Percentiles rank a stretch among this genome's conserved stretches.
These are phyloP conservation scores for Orchestes rusci DNA, from an alignment of 2,888 invertebrate species.

Conservation along the genomic window DNA sequence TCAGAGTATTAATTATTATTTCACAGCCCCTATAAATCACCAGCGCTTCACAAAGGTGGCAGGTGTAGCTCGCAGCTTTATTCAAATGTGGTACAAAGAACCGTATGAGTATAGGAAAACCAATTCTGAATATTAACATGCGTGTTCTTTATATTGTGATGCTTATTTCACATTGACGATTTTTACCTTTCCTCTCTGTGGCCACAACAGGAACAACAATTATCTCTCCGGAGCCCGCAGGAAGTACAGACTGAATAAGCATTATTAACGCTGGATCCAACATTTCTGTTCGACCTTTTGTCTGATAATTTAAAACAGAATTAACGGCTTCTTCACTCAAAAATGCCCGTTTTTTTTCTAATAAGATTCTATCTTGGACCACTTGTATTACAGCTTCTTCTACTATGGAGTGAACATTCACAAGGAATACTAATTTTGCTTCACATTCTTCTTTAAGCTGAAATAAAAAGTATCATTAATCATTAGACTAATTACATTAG, in stretches of 20 bases:
- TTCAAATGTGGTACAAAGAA: too few relatives aligned
- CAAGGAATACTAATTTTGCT: constrained; percentile 48
- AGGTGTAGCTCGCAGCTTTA: too few relatives aligned
- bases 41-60: too few relatives aligned
- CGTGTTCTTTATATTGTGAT: too few relatives aligned
- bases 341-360: constrained; percentile 47
- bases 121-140: too few relatives aligned
- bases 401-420: constrained; percentile 48
- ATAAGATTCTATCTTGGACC: constrained; percentile 47
- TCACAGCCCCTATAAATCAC: too few relatives aligned
- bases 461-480: constrained; percentile 23
- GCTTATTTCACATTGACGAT: too few relatives aligned
- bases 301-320: constrained; percentile 42
- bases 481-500: constrained; percentile 4
- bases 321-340: constrained; percentile 31
- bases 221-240: constrained; percentile 28
- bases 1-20: too few relatives aligned
- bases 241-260: constrained; percentile 31
- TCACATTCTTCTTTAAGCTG: constrained; percentile 46
- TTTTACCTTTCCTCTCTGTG: constrained; percentile 28
- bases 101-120: too few relatives aligned
- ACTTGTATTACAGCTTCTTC: constrained; percentile 57
- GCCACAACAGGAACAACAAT: constrained; percentile 32
- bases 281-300: constrained; percentile 32
- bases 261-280: constrained; percentile 32